Evolutionary conservation across 2,888 invertebrate species (phyloP).

Genomic region (Sesamia inferens): DNA sequence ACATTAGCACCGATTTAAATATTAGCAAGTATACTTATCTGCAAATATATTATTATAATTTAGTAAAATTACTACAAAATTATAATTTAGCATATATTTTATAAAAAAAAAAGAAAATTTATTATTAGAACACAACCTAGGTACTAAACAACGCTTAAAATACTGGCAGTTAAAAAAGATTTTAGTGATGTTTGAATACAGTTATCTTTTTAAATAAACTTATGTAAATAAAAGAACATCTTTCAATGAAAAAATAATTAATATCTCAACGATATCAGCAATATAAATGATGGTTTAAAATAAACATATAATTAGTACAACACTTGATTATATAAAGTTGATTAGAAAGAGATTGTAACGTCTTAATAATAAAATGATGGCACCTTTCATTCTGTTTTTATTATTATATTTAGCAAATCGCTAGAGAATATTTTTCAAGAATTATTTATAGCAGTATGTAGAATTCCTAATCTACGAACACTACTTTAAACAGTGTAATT

Average conservation of each 20-base stretch:
- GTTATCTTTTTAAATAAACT: constrained; percentile 37
- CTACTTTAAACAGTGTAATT: constrained; percentile 10
- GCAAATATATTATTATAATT: constrained; percentile 32
- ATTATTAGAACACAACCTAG: constrained; percentile 79
- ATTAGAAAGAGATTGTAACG: constrained; percentile 11
- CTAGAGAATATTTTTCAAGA: neutral
- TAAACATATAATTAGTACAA: constrained; percentile 20
- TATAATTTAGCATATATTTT: constrained; percentile 21
- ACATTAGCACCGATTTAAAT: constrained; percentile 67
- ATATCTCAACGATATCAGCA: neutral
- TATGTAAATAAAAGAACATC: constrained; percentile 1
- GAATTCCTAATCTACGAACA: neutral
- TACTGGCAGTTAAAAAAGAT: constrained; percentile 80
- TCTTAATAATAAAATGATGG: constrained; percentile 20
- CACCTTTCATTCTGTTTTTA: constrained; percentile 16
- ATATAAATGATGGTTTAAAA: neutral
- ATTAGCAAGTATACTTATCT: constrained; percentile 51
- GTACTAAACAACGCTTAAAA: constrained; percentile 80
- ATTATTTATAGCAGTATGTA: neutral
- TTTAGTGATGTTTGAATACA: constrained; percentile 56
- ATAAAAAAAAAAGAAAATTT: constrained; percentile 43
- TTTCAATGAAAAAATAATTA: constrained; percentile 2
- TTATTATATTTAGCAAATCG: constrained; percentile 7
- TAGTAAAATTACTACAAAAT: constrained; percentile 29
- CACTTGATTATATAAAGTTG: constrained; percentile 5